Evolutionary conservation across 2,888 invertebrate species (phyloP), one percentile per base, ranked within the genome.

Genomic region (Ectropis crepuscularia): DNA sequence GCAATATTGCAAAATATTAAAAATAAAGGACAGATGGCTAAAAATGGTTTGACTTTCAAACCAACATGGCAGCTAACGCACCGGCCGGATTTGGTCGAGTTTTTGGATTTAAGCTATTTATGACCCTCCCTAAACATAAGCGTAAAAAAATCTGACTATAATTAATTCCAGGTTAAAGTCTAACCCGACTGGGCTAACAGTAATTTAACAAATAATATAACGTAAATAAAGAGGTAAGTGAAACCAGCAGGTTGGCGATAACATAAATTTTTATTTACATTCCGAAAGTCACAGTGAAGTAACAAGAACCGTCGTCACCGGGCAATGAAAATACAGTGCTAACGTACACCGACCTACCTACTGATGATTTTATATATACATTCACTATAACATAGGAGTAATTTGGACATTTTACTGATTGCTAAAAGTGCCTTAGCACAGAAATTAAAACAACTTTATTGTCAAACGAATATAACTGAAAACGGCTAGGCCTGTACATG

Each of bases 261-360:
- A 91, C 90, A 90, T 92, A 92, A 88, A 87, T 90, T 90, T 91
- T 91, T 92, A 92, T 92, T 91, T 91, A 92, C 91, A 92, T 87
- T 85, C 88, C 88, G 84, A 90, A 90, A 89, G 88, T 89, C 88
- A 90, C 89, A 91, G 86, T 89, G 82, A 87, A 87, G 83, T 87
- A 89, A 88, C 87, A 89, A 87, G 80, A 82, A 81, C 80, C 76
- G 82, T 77, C 81, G 82, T 84, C 76, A 80, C 79, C 81, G 74
- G 82, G 73, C 82, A 80, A 80, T 80, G 82, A 84, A 78, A 85
- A 80, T 85, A 86, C 83, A 83, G 78, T 76, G 83, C 80, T 82
- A 77, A 74, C 76, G 75, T 73, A 75, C 74, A 77, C 63, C 71
- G 70, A 74, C 72, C 78, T 77, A 77, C 74, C 57, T 57, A 61